Percentiles rank a stretch among this genome's conserved stretches.
Conservation (phyloP, 2,888 invertebrate species). For the Andricus curvator region DNA sequence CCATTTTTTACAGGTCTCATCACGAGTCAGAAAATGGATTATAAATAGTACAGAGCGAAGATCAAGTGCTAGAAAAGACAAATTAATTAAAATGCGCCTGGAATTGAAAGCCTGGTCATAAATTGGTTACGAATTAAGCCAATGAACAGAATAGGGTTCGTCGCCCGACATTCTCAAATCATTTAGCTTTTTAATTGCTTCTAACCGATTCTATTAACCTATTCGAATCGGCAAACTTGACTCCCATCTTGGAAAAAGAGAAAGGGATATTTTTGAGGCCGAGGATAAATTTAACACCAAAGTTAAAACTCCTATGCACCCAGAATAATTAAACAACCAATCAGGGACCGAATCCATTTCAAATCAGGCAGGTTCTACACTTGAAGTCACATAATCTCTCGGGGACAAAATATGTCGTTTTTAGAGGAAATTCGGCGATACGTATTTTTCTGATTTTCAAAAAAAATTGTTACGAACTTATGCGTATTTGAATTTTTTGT, state of each 20-base stretch:
- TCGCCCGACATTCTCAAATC: slow-evolving; percentile 55
- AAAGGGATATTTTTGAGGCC: slow-evolving; percentile 22
- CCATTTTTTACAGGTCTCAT: no score
- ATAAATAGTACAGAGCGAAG: background rate
- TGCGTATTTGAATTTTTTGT: no score
- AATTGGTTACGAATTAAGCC: slow-evolving; percentile 66
- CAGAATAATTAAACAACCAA: background rate
- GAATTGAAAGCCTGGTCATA: slow-evolving; percentile 48
- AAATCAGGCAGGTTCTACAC: no score
- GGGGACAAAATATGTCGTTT: no score
- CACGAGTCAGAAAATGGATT: no score
- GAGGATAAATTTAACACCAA: background rate
- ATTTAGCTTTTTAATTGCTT: slow-evolving; percentile 47
- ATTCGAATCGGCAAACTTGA: background rate
- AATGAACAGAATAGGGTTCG: slow-evolving; percentile 61
- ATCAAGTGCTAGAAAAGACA: background rate
- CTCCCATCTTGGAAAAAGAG: background rate
- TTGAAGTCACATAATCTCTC: no score
- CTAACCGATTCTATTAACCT: background rate
- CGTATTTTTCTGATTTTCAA: no score
- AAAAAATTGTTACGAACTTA: no score
- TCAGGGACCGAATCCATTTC: background rate
- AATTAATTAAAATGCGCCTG: background rate
- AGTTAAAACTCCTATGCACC: background rate
- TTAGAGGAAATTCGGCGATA: no score